Base-by-base conservation (phyloP, 2,113 vertebrate genomes). In the Syngnathus floridae region DNA sequence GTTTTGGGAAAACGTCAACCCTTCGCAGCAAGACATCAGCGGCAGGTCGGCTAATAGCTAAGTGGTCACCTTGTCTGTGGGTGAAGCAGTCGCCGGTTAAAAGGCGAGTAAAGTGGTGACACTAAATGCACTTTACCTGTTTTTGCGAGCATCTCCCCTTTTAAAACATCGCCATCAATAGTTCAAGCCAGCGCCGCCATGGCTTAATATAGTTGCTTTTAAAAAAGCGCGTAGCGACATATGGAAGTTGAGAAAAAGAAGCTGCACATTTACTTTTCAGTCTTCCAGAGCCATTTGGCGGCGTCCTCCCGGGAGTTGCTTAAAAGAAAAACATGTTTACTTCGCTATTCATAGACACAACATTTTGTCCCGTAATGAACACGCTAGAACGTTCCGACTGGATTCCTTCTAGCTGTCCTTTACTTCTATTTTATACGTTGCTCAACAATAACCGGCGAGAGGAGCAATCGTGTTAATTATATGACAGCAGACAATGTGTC, bases 121-220 rank as follows among this genome's bases (percentile, higher is more conserved):
- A 63, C 66, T 62, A 64, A 77, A 82, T 79, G 79, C 82, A 85
- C 84, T 85, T 74, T 78, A 56, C 56, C 75, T 38, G 69, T 76
- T 74, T 83, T 73, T 64, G 64, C 66, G 74, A 62, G 76, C 64
- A 36, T 73, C 62, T 69, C 72, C 52, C 63, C 71, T 78, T 78
- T 82, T 76, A 79, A 69, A 66, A 66, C 67, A 57, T 54, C 40
- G 46, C 75, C 78, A 69, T 85, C 78, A 76, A 78, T 83, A 83
- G 82, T 84, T 80, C 73, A 85, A 58, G 56, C 65, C 72, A 71
- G 60, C 78, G 70, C 63, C 76, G 72, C 66, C 78, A 69, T 52
- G 54, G 43, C 70, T 79, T 70, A 69, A 75, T 79, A 71, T 69
- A 75, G 65, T 51, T 13, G 69, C 51, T 76, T 74, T 64, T 22